phyloP scores from a whole-genome alignment of 2,888 invertebrate genomes.

The Mechanitis mazaeus region DNA sequence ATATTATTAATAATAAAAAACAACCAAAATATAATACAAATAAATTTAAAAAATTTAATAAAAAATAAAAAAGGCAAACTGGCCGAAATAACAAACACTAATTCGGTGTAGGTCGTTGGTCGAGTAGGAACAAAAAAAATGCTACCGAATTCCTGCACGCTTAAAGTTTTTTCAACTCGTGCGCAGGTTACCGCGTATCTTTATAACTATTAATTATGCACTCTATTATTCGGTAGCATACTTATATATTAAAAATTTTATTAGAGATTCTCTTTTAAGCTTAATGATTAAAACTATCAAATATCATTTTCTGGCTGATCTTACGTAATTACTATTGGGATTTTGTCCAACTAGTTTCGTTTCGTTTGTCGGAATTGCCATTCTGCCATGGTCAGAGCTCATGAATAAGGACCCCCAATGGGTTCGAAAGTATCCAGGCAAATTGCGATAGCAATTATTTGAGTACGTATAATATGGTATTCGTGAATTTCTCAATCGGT shows the following conservation, averaged over 20 bases:
- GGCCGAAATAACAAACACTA: slow-evolving; percentile 26
- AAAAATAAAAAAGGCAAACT: slow-evolving; percentile 23
- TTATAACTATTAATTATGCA: background rate
- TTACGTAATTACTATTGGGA: no score
- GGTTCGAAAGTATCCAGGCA: no score
- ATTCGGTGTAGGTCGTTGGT: slow-evolving; percentile 32
- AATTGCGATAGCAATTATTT: no score
- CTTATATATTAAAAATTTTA: background rate
- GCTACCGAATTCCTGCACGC: slow-evolving; percentile 53
- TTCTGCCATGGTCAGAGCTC: no score
- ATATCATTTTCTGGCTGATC: no score
- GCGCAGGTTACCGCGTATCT: slow-evolving; percentile 22
- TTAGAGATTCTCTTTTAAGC: background rate
- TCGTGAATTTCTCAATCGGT: slow-evolving; percentile 32
- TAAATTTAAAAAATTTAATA: slow-evolving; percentile 11
- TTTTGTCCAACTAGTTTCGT: no score
- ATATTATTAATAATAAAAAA: no score
- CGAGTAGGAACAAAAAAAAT: slow-evolving; percentile 38
- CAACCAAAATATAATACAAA: background rate
- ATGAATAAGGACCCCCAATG: no score
- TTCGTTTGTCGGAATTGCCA: no score
- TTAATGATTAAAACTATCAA: no score
- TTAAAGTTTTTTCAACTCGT: slow-evolving; percentile 51
- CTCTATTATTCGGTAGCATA: background rate
- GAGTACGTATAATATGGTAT: background rate